phyloP scores from a whole-genome alignment of 2,113 vertebrate genomes.

The Spea multiplicata region DNA sequence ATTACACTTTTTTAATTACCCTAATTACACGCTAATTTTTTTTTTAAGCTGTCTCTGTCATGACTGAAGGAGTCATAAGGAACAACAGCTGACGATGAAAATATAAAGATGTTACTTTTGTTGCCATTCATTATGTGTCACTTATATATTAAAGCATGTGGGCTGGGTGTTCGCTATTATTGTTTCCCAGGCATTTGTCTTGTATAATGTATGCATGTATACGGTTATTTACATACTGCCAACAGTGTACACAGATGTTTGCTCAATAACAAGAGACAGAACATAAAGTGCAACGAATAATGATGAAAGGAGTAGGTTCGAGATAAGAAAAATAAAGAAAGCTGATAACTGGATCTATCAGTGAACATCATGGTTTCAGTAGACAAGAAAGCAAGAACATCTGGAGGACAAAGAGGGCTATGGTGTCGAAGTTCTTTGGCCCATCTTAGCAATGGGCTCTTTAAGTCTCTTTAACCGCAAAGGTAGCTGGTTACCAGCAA shows the following conservation, averaged over 20 bases:
- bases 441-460: too few relatives aligned
- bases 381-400: too few relatives aligned
- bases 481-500: too few relatives aligned
- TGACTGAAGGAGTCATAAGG: slow-evolving; percentile 34
- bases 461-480: too few relatives aligned
- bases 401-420: too few relatives aligned
- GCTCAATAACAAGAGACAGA: neutral
- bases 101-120: slow-evolving; percentile 26
- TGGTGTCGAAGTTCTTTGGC: too few relatives aligned
- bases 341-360: neutral
- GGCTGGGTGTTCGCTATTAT: neutral
- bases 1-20: slow-evolving; percentile 42
- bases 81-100: slow-evolving; percentile 13
- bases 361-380: neutral
- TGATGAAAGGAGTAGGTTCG: neutral
- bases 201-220: slow-evolving; percentile 13
- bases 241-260: slow-evolving; percentile 31
- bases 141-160: slow-evolving; percentile 10
- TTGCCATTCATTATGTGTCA: slow-evolving; percentile 23
- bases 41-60: slow-evolving; percentile 32
- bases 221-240: slow-evolving; percentile 24
- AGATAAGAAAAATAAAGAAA: neutral
- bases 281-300: neutral
- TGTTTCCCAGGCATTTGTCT: neutral
- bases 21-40: slow-evolving; percentile 38